Evolutionary conservation across 1,140 invertebrate genomes (phyloP).

Genomic region (Drosophila gunungcola): DNA sequence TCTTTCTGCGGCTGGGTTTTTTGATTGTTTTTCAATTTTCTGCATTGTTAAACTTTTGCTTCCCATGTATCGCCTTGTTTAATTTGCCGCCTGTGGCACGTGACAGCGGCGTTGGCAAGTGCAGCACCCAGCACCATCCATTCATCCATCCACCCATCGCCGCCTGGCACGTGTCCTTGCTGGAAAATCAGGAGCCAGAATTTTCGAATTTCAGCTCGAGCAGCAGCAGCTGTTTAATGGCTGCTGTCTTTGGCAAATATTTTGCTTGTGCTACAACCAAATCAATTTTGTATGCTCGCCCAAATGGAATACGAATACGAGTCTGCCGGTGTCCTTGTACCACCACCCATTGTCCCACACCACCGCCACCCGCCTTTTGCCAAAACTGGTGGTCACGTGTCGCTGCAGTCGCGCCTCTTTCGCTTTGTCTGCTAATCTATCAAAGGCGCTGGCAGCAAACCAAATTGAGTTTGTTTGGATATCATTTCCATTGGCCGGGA

Average conservation of each 20-base stretch:
- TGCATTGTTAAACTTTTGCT: slow-evolving; percentile 81
- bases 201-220: slow-evolving; percentile 1
- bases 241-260: slow-evolving; percentile 68
- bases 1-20: slow-evolving; percentile 49
- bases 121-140: slow-evolving; percentile 24
- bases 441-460: slow-evolving; percentile 73
- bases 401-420: slow-evolving; percentile 64
- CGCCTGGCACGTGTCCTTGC: slow-evolving; percentile 58
- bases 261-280: slow-evolving; percentile 68
- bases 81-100: slow-evolving; percentile 74
- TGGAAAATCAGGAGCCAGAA: slow-evolving; percentile 9
- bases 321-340: slow-evolving; percentile 40
- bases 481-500: slow-evolving; percentile 62
- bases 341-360: slow-evolving; percentile 4
- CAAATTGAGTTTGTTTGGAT: slow-evolving; percentile 82
- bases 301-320: slow-evolving; percentile 71
- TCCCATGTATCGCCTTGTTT: slow-evolving; percentile 66
- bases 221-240: slow-evolving; percentile 60
- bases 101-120: slow-evolving; percentile 66
- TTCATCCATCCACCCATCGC: not conserved
- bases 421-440: slow-evolving; percentile 83
- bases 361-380: not conserved
- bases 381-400: slow-evolving; percentile 67
- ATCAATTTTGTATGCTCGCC: slow-evolving; percentile 75
- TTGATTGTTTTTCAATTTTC: slow-evolving; percentile 84